Percentiles rank a stretch among this genome's conserved stretches.
phyloP scores from a whole-genome alignment of 2,888 invertebrate species.

The Drosophila mulleri region DNA sequence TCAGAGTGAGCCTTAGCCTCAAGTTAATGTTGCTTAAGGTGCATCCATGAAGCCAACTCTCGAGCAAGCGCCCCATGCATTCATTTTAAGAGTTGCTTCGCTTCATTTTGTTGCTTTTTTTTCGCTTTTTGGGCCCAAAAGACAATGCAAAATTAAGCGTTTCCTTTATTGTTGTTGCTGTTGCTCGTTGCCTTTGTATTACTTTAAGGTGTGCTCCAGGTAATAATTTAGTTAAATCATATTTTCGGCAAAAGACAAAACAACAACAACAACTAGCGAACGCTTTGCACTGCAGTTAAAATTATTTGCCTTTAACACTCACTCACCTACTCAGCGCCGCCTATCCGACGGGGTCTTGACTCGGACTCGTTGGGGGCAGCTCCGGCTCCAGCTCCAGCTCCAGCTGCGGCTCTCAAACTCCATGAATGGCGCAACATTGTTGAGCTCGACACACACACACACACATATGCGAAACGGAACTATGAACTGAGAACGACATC shows the following conservation, averaged over 20 bases:
- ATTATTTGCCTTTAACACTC: conserved; percentile 79
- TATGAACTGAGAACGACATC: conserved; percentile 49
- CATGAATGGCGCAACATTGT: conserved; percentile 70
- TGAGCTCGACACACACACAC: conserved; percentile 12
- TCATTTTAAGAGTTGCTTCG: conserved; percentile 58
- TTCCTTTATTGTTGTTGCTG: conserved; percentile 76
- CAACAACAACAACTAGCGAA: conserved; percentile 33
- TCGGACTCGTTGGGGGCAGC: conserved; percentile 23
- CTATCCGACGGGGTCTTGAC: conserved; percentile 67
- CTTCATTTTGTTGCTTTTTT: conserved; percentile 25
- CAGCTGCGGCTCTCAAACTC: conserved; percentile 17
- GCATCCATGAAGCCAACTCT: conserved; percentile 60
- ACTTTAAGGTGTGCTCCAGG: conserved; percentile 84
- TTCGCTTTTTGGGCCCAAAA: conserved; percentile 54
- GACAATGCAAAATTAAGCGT: conserved; percentile 83
- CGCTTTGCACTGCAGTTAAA: conserved; percentile 63
- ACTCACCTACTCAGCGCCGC: conserved; percentile 78
- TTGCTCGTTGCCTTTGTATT: conserved; percentile 76
- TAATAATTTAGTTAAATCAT: conserved; percentile 84
- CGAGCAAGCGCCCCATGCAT: conserved; percentile 67
- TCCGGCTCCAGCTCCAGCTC: conserved; percentile 11
- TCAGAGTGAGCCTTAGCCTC: conserved; percentile 21
- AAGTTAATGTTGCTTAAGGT: conserved; percentile 55
- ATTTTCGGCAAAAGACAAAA: conserved; percentile 71
- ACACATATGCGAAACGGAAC: conserved; percentile 28